phyloP scores from a whole-genome alignment of 35 echinoderm and acorn worm species.

The Ophioderma brevispina region DNA sequence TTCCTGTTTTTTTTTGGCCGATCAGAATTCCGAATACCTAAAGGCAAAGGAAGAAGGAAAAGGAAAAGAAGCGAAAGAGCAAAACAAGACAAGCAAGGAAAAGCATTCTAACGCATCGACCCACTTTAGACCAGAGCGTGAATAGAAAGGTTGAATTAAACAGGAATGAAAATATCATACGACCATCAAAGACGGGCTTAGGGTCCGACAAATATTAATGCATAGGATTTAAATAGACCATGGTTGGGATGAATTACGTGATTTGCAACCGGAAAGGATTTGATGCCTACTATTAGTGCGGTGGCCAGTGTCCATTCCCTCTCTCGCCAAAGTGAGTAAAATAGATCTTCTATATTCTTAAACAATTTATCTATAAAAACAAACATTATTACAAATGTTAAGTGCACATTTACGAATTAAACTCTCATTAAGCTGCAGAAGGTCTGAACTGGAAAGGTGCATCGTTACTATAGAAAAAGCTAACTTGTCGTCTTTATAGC shows the following conservation, averaged over 20 bases:
- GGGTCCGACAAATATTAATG: constrained; percentile 71
- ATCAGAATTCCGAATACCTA: constrained; percentile 36
- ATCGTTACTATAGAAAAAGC: no score
- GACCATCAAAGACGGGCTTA: neutral
- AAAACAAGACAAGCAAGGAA: neutral
- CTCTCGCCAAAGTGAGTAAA: constrained; percentile 57
- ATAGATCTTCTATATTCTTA: no score
- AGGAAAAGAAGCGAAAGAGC: constrained; percentile 24
- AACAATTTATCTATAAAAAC: no score
- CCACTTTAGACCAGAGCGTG: neutral
- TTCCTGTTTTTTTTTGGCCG: constrained; percentile 50
- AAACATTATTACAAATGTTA: no score
- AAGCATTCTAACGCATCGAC: constrained; percentile 9
- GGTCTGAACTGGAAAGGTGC: no score
- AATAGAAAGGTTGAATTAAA: neutral
- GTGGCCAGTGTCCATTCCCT: constrained; percentile 85
- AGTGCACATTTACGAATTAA: no score
- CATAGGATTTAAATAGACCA: constrained; percentile 65
- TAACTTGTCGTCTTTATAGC: no score
- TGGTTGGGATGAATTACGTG: constrained; percentile 92
- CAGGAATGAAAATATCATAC: neutral
- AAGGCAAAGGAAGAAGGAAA: constrained; percentile 28
- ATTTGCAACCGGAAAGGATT: constrained; percentile 84
- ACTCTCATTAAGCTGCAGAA: no score
- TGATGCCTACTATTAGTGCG: constrained; percentile 85